Evolutionary conservation across 1,140 invertebrate genomes (phyloP).

Genomic region (Ooceraea biroi): DNA sequence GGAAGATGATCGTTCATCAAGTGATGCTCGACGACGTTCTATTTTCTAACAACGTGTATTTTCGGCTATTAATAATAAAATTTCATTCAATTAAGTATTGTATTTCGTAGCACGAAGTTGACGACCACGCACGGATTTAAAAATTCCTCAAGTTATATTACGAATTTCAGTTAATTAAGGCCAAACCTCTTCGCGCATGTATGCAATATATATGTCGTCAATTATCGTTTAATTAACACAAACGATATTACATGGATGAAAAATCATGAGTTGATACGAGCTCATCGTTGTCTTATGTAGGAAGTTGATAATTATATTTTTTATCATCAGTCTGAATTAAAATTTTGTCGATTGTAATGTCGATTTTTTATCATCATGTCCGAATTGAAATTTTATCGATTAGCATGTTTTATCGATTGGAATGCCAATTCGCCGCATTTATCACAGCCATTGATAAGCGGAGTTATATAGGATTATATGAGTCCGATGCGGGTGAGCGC

Average conservation of each 20-base stretch:
- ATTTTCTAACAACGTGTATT: neutral
- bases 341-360: too few relatives aligned
- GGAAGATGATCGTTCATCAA: neutral
- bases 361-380: neutral
- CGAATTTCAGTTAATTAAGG: neutral
- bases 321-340: neutral
- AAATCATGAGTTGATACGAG: neutral
- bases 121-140: neutral
- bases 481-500: neutral
- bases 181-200: neutral
- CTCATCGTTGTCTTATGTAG: neutral
- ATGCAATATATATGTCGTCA: neutral
- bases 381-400: conserved; percentile 1
- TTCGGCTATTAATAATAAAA: neutral
- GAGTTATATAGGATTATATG: too few relatives aligned
- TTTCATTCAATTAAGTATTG: neutral
- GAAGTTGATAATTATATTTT: neutral
- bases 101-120: neutral
- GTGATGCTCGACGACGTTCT: neutral
- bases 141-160: neutral
- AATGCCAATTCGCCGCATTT: neutral
- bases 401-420: neutral
- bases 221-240: conserved; percentile 19
- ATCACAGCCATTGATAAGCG: neutral
- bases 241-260: neutral